Evolutionary conservation across 1,140 invertebrate genomes (phyloP).

Genomic region (Maconellicoccus hirsutus): DNA sequence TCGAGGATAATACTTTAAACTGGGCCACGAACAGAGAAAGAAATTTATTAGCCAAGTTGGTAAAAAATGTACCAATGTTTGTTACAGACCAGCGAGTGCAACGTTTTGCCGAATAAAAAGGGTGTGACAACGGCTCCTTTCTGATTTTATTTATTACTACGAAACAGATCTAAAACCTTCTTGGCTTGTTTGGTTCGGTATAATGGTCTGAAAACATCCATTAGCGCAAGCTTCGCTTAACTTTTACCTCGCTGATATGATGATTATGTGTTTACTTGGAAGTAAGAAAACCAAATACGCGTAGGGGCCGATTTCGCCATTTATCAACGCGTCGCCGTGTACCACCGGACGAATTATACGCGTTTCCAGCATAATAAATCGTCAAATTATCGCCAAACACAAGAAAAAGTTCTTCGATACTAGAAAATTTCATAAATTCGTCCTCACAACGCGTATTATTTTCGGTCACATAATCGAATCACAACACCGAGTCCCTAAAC

Average conservation of each 20-base stretch:
- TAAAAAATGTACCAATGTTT: conserved; percentile 3
- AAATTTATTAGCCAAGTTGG: conserved; percentile 9
- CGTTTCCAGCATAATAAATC: background rate
- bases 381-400: background rate
- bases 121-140: background rate
- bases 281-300: background rate
- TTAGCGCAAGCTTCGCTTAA: conserved; percentile 3
- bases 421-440: too few species aligned
- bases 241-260: background rate
- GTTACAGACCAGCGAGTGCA: conserved; percentile 1
- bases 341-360: background rate
- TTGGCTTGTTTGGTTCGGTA: conserved; percentile 2
- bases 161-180: conserved; percentile 8
- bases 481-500: too few species aligned
- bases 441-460: too few species aligned
- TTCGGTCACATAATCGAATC: too few species aligned
- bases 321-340: background rate
- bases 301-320: too few species aligned
- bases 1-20: background rate
- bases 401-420: too few species aligned
- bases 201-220: conserved; percentile 4
- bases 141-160: conserved; percentile 6
- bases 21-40: background rate
- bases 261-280: background rate
- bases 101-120: conserved; percentile 3